Base-by-base conservation (phyloP, 1,140 invertebrate genomes). In the Saccostrea glomerata region DNA sequence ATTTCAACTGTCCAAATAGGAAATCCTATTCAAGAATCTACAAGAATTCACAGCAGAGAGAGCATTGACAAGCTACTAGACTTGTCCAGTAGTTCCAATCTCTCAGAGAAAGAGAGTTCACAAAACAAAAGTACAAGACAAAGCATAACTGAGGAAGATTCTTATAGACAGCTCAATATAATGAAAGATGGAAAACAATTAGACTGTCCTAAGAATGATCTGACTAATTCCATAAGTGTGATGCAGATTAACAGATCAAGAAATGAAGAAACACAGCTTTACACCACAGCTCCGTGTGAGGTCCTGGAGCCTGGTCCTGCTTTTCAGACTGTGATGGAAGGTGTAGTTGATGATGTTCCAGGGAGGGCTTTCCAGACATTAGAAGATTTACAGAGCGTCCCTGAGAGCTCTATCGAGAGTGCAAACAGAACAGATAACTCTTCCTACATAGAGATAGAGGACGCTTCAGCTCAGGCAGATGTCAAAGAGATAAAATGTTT, bases 41-140 rank as follows among this genome's bases (percentile, higher is more conserved):
- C 88, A 25, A 84, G 88, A 56, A 89, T 89, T n/a, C 77, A 89
- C n/a, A 89, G 88, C 25, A 77, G 86, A 30, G 54, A 82, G 12
- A 89, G 86, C 36, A 87, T 89, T 85, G 88, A 84, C 15, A 77
- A 56, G 20, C 66, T 87, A 9, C 70, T 89, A 6, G 70, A 30
- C 11, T 15, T 30, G 25, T 77, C 70, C 23, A 36, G 15, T 5
- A 25, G 25, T 30, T 77, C 70, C 70, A 77, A 30, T 1, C 70
- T 9, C 3, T 30, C 25, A 13, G 1, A 25, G 9, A 36, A 77
- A 77, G 70, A 30, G 13, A 66, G 73, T 47, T 30, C 20, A 7
- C 30, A 83, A 86, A n/a, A 13, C 13, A 36, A 40, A 70, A 60
- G 30, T 20, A 85, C 66, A 36, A 40, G 40, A 47, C 17, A 56